Conservation (phyloP, 2,888 invertebrate genomes). For the Podotricha telesiphe region DNA sequence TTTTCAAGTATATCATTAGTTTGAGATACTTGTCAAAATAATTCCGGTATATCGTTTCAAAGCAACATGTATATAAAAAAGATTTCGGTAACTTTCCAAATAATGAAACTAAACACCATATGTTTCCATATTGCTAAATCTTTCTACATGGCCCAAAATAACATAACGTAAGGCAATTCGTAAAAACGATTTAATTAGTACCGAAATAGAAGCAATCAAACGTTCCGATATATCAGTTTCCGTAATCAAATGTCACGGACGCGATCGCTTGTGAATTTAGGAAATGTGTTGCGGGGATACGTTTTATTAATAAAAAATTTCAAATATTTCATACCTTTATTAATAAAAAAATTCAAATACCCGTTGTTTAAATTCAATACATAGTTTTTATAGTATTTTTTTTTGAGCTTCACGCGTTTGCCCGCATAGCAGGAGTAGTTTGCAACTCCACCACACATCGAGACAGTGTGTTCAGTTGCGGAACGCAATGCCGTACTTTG, state of each 20-base stretch:
- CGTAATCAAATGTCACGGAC: conserved; percentile 28
- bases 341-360: too few relatives aligned
- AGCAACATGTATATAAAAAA: too few relatives aligned
- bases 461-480: too few relatives aligned
- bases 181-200: conserved; percentile 27
- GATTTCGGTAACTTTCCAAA: background rate
- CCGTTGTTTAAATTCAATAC: too few relatives aligned
- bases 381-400: too few relatives aligned
- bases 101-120: background rate
- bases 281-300: conserved; percentile 5
- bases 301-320: background rate
- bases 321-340: background rate
- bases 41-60: too few relatives aligned
- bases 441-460: too few relatives aligned
- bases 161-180: conserved; percentile 18
- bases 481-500: too few relatives aligned
- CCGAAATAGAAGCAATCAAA: conserved; percentile 29
- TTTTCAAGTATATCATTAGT: too few relatives aligned
- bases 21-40: too few relatives aligned
- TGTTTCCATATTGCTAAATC: background rate
- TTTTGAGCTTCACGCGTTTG: too few relatives aligned
- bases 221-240: conserved; percentile 25
- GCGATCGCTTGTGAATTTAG: conserved; percentile 17
- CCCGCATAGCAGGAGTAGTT: too few relatives aligned
- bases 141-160: background rate